Evolutionary conservation across 2,888 invertebrate genomes (phyloP), one percentile per base, ranked within the genome.

Genomic region (Geotrupes spiniger): DNA sequence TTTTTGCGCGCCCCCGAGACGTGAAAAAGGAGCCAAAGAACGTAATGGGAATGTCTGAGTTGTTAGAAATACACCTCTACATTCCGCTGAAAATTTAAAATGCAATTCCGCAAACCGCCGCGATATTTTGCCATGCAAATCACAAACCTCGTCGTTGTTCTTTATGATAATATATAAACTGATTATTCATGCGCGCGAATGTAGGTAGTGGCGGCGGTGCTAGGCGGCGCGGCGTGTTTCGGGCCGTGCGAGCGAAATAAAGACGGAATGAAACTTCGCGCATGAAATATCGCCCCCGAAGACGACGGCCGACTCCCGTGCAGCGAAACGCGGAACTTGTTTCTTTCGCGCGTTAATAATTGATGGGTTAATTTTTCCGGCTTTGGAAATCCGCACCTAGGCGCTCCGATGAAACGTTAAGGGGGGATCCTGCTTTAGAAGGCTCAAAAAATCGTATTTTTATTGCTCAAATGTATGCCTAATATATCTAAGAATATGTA

Each of bases 131-230:
- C 53, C 59, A 61, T 62, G 63, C 58, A 63, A 63, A 64, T 64
- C 57, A 57, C 57, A 49, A 53, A 49, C 46, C 25, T 42, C 38
- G 42, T 5, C 28, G 54, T 56, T 55, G 54, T 57, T 60, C 58
- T 61, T 60, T 59, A 61, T 58, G 62, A 61, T 64, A 63, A 64
- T 64, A 61, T 58, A 62, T 58, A 62, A 63, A 61, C 60, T 61
- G 63, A 65, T 66, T 66, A 65, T 65, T 64, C 63, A 65, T 63
- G 57, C 57, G 56, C 54, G 56, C 55, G 54, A 53, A 60, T 60
- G 59, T 56, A 56, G 56, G 57, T 60, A 57, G 59, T 59, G 60
- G 49, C 55, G 48, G 53, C 31, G 33, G 52, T 51, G 56, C 57
- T n/a, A n/a, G n/a, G n/a, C n/a, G n/a, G n/a, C n/a, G n/a, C n/a